These are phyloP conservation scores for Notolabrus celidotus DNA, from an alignment of 2,797 vertebrate species.

Conservation along the genomic window DNA sequence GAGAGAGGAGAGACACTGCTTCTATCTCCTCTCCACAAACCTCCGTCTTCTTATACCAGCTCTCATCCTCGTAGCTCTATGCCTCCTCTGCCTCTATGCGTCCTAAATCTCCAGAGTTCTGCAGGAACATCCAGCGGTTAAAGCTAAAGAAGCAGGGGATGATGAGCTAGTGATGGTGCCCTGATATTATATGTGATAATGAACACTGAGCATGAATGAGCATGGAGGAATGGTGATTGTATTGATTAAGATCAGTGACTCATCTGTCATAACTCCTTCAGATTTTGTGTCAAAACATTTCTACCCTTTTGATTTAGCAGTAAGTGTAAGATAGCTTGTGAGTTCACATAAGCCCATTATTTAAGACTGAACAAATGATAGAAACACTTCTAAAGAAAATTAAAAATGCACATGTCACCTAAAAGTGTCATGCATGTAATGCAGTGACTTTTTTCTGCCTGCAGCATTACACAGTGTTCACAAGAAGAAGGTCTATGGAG, in stretches of 20 bases:
- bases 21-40: too few species aligned
- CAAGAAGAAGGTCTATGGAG: conserved; percentile 93
- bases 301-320: neutral
- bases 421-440: neutral
- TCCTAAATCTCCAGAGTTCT: too few species aligned
- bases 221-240: neutral
- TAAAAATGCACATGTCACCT: too few species aligned
- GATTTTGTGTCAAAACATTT: neutral
- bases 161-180: neutral
- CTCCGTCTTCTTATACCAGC: too few species aligned
- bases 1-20: too few species aligned
- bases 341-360: too few species aligned
- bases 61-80: too few species aligned
- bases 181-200: conserved; percentile 18
- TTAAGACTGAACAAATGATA: too few species aligned
- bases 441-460: conserved; percentile 29
- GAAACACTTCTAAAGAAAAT: too few species aligned
- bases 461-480: conserved; percentile 92
- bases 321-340: neutral
- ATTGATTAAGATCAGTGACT: conserved; percentile 30
- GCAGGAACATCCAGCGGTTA: too few species aligned
- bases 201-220: conserved; percentile 23
- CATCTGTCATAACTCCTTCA: conserved; percentile 19
- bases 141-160: neutral
- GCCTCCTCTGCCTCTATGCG: too few species aligned